Conservation (phyloP, 1,140 invertebrate genomes). For the Nautilus pompilius region DNA sequence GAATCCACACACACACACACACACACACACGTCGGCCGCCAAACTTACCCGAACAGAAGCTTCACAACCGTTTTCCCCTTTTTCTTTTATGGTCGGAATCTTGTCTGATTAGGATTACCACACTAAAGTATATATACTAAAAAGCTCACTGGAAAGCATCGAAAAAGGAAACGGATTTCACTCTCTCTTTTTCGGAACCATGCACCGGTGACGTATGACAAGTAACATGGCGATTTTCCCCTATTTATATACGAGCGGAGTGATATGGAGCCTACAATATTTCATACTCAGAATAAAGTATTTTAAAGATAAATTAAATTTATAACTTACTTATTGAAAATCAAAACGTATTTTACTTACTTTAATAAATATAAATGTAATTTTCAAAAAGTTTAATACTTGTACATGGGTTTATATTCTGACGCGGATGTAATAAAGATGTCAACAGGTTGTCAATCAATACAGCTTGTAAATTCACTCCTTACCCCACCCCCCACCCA, state of each 20-base stretch:
- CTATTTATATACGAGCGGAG: background rate
- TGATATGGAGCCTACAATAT: too few relatives aligned
- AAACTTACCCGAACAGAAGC: slow-evolving; percentile 31
- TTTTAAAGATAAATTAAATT: too few relatives aligned
- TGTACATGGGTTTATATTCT: too few relatives aligned
- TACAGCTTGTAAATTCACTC: too few relatives aligned
- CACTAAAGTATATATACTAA: background rate
- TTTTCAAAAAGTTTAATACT: too few relatives aligned
- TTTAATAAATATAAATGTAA: too few relatives aligned
- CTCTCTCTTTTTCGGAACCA: background rate
- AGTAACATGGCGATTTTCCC: background rate
- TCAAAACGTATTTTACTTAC: too few relatives aligned
- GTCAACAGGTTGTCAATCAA: too few relatives aligned
- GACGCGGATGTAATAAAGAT: too few relatives aligned
- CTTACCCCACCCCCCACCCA: too few relatives aligned
- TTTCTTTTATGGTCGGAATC: slow-evolving; percentile 39
- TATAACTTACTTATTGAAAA: too few relatives aligned
- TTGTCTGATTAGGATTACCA: slow-evolving; percentile 24
- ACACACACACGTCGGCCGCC: background rate
- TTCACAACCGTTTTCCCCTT: slow-evolving; percentile 27
- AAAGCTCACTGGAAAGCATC: background rate
- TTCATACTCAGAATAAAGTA: too few relatives aligned
- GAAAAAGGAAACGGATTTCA: background rate
- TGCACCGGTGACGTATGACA: background rate
- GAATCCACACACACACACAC: background rate